These are phyloP conservation scores for Drosophila murphyi DNA, from an alignment of 1,140 invertebrate genomes.

Conservation along the genomic window DNA sequence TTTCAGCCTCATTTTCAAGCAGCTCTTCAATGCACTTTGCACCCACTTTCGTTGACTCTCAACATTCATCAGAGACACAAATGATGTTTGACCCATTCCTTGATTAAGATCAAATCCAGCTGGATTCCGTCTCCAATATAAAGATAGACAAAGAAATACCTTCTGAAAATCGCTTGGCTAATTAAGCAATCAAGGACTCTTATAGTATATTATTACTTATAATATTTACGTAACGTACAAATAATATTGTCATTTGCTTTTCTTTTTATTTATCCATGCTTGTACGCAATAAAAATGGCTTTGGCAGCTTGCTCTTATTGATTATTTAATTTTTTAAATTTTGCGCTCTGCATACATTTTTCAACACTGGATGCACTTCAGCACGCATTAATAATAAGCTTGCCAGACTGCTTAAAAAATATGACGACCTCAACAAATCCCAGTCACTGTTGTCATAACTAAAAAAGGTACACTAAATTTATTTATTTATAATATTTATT, in stretches of 20 bases:
- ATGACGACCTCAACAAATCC: not conserved
- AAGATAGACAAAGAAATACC: not conserved
- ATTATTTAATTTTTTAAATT: constrained; percentile 1
- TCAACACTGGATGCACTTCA: not conserved
- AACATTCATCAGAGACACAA: not conserved
- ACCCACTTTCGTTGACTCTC: not conserved
- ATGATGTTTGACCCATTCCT: not conserved
- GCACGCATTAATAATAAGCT: not conserved
- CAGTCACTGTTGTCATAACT: not conserved
- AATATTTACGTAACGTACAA: not conserved
- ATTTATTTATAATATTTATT: no score
- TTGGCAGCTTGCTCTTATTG: not conserved
- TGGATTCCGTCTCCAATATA: not conserved
- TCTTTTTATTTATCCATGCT: not conserved
- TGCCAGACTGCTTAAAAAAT: constrained; percentile 19
- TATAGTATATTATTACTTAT: no score
- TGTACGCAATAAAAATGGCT: no score
- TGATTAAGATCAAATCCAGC: not conserved
- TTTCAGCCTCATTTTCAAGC: constrained; percentile 23
- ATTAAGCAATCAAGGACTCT: no score
- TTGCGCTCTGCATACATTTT: not conserved
- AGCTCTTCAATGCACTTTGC: constrained; percentile 16
- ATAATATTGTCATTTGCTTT: not conserved
- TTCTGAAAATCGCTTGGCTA: no score
- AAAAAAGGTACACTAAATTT: not conserved